Conservation (phyloP, 2,113 vertebrate species). For the Ranitomeya imitator region DNA sequence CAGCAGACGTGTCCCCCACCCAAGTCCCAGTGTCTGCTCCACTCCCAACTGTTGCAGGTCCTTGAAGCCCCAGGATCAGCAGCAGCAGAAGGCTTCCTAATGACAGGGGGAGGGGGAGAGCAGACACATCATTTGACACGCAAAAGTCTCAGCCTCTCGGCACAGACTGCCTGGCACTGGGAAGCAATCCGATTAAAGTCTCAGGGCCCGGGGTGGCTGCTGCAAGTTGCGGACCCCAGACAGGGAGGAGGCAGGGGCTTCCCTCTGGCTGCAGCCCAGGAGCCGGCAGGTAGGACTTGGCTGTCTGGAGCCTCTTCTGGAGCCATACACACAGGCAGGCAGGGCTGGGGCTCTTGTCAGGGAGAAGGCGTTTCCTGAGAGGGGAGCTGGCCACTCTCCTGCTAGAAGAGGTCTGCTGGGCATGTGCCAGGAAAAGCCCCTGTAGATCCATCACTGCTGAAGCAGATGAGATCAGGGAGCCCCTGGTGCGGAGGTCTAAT, state of each 20-base stretch:
- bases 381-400: conserved; percentile 20
- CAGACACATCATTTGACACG: conserved; percentile 31
- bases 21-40: background rate
- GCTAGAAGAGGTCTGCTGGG: conserved; percentile 36
- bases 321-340: conserved; percentile 34
- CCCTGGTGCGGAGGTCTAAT: background rate
- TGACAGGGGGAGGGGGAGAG: conserved; percentile 35
- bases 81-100: background rate
- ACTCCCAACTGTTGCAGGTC: conserved; percentile 28
- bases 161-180: background rate
- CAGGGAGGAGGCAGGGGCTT: background rate
- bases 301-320: conserved; percentile 19
- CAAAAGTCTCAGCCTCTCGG: conserved; percentile 41
- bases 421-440: conserved; percentile 45
- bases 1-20: background rate
- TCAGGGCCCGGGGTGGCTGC: background rate
- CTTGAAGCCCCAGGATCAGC: conserved; percentile 3
- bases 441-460: background rate
- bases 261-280: background rate
- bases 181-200: conserved; percentile 33
- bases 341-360: conserved; percentile 34
- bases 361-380: conserved; percentile 45
- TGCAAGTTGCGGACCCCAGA: background rate
- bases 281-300: conserved; percentile 15
- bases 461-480: conserved; percentile 4